These are phyloP conservation scores for Argynnis bischoffii DNA, from an alignment of 2,888 invertebrate species.

Conservation along the genomic window DNA sequence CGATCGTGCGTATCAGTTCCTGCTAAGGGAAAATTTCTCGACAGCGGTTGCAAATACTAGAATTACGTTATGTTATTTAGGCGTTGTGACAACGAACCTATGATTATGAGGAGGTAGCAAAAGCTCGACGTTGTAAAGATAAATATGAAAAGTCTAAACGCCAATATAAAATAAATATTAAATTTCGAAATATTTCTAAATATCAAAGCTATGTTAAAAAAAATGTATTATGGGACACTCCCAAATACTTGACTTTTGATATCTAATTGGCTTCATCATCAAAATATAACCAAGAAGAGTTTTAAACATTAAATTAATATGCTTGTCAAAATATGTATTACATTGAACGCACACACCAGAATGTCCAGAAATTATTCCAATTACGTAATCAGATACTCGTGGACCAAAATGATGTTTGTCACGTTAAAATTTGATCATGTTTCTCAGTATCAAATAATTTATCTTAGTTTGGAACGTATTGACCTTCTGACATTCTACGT, in stretches of 20 bases:
- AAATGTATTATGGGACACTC: too few species aligned
- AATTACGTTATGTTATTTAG: neutral
- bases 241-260: neutral
- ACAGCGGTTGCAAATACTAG: neutral
- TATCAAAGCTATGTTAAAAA: too few species aligned
- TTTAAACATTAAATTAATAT: neutral
- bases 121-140: too few species aligned
- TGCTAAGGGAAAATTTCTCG: neutral
- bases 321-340: neutral
- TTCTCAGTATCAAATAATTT: constrained; percentile 28
- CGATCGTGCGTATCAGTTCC: constrained; percentile 30
- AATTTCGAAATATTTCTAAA: too few species aligned
- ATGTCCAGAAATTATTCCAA: constrained; percentile 14
- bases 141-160: too few species aligned
- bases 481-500: constrained; percentile 35
- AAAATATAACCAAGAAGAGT: neutral
- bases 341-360: neutral
- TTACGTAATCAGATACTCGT: constrained; percentile 31
- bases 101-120: too few species aligned
- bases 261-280: neutral
- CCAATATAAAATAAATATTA: too few species aligned
- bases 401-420: constrained; percentile 22
- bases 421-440: constrained; percentile 34
- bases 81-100: too few species aligned
- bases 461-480: constrained; percentile 29